phyloP scores from a whole-genome alignment of 2,888 invertebrate genomes.

The Lycia hirtaria region DNA sequence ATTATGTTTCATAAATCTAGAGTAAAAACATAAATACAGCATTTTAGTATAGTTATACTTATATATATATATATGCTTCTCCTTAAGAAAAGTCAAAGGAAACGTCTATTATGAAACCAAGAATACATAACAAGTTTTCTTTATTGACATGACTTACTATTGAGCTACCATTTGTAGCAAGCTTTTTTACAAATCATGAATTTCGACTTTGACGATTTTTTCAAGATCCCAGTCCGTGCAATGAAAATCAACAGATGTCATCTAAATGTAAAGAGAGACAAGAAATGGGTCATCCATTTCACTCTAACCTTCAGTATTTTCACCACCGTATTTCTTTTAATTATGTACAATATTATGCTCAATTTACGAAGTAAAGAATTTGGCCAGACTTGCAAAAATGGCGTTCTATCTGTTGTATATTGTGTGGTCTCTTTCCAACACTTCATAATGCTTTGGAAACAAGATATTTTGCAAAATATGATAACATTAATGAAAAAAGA shows the following conservation, averaged over 20 bases:
- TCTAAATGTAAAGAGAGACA: slow-evolving; percentile 37
- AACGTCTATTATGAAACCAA: background rate
- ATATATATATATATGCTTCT: too few species aligned
- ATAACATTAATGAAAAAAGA: slow-evolving; percentile 52
- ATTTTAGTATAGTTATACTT: too few species aligned
- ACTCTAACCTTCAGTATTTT: slow-evolving; percentile 20
- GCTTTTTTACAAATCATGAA: slow-evolving; percentile 38
- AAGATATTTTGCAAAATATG: slow-evolving; percentile 39
- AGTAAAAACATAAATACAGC: too few species aligned
- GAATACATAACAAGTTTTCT: too few species aligned
- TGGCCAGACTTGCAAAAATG: slow-evolving; percentile 42
- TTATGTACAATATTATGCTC: slow-evolving; percentile 39
- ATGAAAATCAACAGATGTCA: slow-evolving; percentile 36
- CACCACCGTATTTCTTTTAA: slow-evolving; percentile 1
- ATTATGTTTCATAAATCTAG: too few species aligned
- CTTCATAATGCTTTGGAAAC: slow-evolving; percentile 44
- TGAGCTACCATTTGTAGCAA: too few species aligned
- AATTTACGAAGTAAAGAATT: slow-evolving; percentile 39
- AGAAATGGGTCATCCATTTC: slow-evolving; percentile 41
- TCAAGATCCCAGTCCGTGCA: slow-evolving; percentile 27
- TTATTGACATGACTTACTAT: too few species aligned
- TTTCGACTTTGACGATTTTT: slow-evolving; percentile 43
- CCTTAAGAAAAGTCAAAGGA: slow-evolving; percentile 9
- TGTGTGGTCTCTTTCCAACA: slow-evolving; percentile 28
- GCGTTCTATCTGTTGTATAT: slow-evolving; percentile 29